These are phyloP conservation scores for Probosciger aterrimus DNA, from an alignment of 2,113 vertebrate genomes.

Conservation along the genomic window DNA sequence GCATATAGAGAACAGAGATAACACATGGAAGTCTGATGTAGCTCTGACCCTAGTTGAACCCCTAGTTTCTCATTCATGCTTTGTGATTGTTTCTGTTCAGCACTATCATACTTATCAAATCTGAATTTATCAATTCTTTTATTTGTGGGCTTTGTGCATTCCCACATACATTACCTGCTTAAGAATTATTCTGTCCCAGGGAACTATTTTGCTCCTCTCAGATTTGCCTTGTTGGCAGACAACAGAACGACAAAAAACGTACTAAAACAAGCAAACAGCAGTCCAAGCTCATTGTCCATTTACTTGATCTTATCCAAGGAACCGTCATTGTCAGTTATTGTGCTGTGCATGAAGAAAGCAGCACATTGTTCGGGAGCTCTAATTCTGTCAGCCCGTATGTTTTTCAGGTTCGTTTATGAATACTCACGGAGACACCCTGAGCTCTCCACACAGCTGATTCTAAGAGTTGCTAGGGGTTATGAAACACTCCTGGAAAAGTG, in stretches of 20 bases:
- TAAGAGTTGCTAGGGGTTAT: conserved; percentile 45
- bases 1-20: neutral
- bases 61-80: neutral
- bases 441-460: neutral
- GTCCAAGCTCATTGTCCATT: neutral
- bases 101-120: neutral
- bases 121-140: neutral
- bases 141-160: neutral
- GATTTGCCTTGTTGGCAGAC: neutral
- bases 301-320: neutral
- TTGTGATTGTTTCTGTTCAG: neutral
- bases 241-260: neutral
- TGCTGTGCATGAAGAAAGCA: neutral
- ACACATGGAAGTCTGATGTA: rapidly evolving
- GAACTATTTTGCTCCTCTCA: neutral
- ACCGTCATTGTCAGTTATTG: neutral
- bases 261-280: neutral
- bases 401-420: conserved; percentile 69
- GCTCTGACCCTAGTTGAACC: neutral
- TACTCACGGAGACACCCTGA: conserved; percentile 55
- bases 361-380: neutral
- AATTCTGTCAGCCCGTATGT: neutral
- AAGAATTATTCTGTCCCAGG: neutral
- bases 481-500: conserved; percentile 67
- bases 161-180: neutral